These are phyloP conservation scores for Intellagama lesueurii DNA, from an alignment of 2,797 vertebrate species.

Conservation along the genomic window DNA sequence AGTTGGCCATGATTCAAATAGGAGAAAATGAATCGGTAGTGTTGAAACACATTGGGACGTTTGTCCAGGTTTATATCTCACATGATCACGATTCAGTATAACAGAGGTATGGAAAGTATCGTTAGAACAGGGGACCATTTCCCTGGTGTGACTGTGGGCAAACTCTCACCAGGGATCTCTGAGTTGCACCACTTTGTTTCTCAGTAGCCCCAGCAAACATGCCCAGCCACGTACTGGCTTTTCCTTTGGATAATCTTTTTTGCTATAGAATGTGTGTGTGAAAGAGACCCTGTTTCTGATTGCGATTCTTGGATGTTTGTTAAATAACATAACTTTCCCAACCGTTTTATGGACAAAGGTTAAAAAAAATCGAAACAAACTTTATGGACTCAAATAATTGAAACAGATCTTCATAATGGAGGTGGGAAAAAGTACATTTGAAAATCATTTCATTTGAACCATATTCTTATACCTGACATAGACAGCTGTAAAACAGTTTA, in stretches of 20 bases:
- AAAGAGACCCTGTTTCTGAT: too few relatives aligned
- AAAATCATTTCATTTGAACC: background rate
- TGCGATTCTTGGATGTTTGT: background rate
- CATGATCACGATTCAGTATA: too few relatives aligned
- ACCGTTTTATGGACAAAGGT: background rate
- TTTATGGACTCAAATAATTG: background rate
- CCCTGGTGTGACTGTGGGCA: too few relatives aligned
- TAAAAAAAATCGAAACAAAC: background rate
- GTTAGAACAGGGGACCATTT: too few relatives aligned
- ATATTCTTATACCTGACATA: background rate
- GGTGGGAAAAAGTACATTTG: background rate
- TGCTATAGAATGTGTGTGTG: too few relatives aligned
- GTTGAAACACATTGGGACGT: too few relatives aligned
- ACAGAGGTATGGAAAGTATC: too few relatives aligned
- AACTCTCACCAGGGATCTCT: background rate
- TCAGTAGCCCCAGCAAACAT: background rate
- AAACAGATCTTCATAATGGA: background rate
- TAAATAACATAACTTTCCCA: background rate
- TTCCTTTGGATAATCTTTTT: background rate
- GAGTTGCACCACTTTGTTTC: background rate
- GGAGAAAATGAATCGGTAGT: too few relatives aligned
- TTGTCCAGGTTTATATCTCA: too few relatives aligned
- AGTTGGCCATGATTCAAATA: too few relatives aligned
- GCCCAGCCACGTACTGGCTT: background rate
- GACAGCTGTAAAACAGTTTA: background rate